Percentiles rank a stretch among this genome's conserved stretches.
Evolutionary conservation across 2,113 vertebrate species (phyloP).

Genomic region (Tiliqua scincoides): DNA sequence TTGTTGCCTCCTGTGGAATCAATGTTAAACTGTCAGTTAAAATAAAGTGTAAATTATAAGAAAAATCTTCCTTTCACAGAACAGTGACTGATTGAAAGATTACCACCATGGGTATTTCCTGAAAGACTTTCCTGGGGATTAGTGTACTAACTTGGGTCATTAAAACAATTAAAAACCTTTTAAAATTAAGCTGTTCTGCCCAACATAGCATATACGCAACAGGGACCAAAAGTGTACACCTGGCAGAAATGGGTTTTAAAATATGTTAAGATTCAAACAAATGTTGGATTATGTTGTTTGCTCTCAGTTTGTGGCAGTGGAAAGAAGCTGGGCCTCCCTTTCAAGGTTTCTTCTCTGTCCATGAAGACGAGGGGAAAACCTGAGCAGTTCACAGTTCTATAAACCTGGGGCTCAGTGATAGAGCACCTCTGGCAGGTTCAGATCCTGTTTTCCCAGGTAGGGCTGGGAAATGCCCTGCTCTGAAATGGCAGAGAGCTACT

Average conservation of each 20-base stretch:
- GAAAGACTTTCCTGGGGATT: background rate
- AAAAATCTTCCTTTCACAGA: background rate
- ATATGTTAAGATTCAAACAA: background rate
- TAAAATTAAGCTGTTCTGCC: too few relatives aligned
- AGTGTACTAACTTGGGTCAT: background rate
- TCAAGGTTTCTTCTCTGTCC: background rate
- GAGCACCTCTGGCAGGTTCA: too few relatives aligned
- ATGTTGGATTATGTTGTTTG: background rate
- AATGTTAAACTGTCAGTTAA: background rate
- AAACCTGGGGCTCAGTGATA: background rate
- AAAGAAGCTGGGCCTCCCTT: background rate
- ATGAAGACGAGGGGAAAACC: background rate
- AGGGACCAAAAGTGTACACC: too few relatives aligned
- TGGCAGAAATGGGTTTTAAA: too few relatives aligned
- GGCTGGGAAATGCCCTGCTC: too few relatives aligned
- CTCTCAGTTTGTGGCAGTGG: background rate
- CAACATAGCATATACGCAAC: too few relatives aligned
- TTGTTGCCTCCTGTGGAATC: background rate
- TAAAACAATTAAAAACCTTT: background rate
- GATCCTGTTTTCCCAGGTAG: too few relatives aligned
- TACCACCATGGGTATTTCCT: background rate
- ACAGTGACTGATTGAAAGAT: background rate
- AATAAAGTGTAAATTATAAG: background rate
- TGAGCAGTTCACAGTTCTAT: background rate
- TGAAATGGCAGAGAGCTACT: too few relatives aligned